A percentile compares a stretch with the other conserved stretches of the same genome.
Evolutionary conservation across 2,888 invertebrate genomes (phyloP).

Genomic region (Cancer borealis): DNA sequence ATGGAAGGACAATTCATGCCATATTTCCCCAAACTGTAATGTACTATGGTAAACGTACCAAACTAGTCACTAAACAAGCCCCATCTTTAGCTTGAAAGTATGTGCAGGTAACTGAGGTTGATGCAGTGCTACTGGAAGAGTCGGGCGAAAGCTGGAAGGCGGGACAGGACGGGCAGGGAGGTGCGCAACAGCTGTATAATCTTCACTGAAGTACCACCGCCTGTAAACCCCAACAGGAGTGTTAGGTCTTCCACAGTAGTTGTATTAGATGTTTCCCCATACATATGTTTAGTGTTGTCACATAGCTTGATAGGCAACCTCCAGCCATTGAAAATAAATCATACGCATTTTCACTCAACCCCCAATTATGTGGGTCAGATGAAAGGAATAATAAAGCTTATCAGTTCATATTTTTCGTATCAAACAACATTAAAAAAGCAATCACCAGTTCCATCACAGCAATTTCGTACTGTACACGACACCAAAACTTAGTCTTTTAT

Average conservation of each 20-base stretch:
- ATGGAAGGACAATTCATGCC: neutral
- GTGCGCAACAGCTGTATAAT: neutral
- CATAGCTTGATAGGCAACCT: too few relatives aligned
- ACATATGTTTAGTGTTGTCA: neutral
- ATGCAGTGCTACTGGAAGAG: neutral
- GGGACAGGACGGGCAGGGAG: constrained; percentile 16
- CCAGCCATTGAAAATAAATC: too few relatives aligned
- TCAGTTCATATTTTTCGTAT: too few relatives aligned
- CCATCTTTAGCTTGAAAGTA: neutral
- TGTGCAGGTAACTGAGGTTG: neutral
- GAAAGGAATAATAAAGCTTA: too few relatives aligned
- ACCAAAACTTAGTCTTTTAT: neutral
- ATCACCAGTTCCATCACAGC: too few relatives aligned
- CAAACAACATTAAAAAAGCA: too few relatives aligned
- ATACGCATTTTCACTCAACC: too few relatives aligned
- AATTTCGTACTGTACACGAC: neutral
- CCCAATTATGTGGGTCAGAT: too few relatives aligned
- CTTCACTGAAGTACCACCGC: neutral
- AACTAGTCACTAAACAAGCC: neutral
- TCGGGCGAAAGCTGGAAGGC: neutral
- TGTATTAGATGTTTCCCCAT: neutral
- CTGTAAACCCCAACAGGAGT: neutral
- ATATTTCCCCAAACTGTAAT: neutral
- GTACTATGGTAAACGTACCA: neutral
- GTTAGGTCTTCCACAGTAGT: neutral